Percentiles rank a stretch among this genome's conserved stretches.
These are phyloP conservation scores for Clarias batrachus DNA, from an alignment of 2,113 vertebrate species.

Conservation along the genomic window DNA sequence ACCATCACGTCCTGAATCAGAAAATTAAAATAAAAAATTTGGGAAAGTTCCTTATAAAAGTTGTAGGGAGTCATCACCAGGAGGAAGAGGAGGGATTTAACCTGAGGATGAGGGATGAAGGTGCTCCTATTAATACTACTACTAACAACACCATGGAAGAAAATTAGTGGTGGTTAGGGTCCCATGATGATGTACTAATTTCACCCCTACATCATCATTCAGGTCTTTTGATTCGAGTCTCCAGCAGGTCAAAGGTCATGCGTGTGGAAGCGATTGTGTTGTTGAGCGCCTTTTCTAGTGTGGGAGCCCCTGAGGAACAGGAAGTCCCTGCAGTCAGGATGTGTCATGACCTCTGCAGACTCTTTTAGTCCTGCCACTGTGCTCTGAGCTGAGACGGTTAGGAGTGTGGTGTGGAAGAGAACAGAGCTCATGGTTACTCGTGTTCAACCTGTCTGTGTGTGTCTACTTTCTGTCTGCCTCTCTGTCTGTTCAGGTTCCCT, in stretches of 20 bases:
- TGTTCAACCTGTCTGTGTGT: not conserved
- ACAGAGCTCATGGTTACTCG: not conserved
- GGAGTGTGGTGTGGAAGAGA: not conserved
- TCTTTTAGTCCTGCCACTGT: conserved; percentile 9
- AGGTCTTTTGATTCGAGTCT: not conserved
- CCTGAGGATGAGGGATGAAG: too few relatives aligned
- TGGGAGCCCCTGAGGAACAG: conserved; percentile 15
- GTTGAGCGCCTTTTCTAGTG: not conserved
- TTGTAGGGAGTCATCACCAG: too few relatives aligned
- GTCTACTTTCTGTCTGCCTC: not conserved
- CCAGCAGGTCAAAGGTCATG: conserved; percentile 5
- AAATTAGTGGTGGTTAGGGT: not conserved
- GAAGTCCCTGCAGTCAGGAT: conserved; percentile 47
- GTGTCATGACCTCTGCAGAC: conserved; percentile 38
- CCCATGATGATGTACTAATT: not conserved
- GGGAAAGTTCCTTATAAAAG: too few relatives aligned
- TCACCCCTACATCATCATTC: not conserved
- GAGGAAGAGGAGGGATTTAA: too few relatives aligned
- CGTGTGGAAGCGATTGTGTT: not conserved
- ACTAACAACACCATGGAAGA: too few relatives aligned
- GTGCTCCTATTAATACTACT: too few relatives aligned
- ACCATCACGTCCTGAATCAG: too few relatives aligned
- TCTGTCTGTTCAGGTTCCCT: too few relatives aligned
- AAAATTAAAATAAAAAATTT: too few relatives aligned
- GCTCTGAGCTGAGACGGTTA: not conserved